Base-by-base conservation (phyloP, 2,888 invertebrate genomes). In the Drosophila imparisetae region DNA sequence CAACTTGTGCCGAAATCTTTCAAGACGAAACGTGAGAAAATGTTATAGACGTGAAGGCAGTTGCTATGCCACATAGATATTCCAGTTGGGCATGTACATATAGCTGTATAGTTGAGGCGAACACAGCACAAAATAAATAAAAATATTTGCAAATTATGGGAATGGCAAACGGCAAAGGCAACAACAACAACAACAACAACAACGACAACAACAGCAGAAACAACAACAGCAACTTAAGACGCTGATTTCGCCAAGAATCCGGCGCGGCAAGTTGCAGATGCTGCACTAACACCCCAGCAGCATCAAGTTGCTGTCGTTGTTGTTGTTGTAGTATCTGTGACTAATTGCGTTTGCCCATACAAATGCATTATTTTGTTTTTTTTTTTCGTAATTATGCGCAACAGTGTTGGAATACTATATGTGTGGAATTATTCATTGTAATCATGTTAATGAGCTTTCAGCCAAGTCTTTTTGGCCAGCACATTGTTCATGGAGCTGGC, bases 1-100 rank as follows among this genome's bases (percentile, higher is more conserved):
- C 90, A 85, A 90, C 90, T 90, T 86, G 85, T 86, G 90, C 90
- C 90, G 90, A 86, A 86, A 90, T 90, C 83, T 82, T 83, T 78
- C 83, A 82, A 89, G 69, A 75, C 82, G 86, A 90, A 90, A 91
- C 91, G 88, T 91, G 88, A 88, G 91, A 88, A 88, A 90, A 91
- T 88, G 78, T 91, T 91, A 86, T 73, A 82, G 73, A 72, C 86
- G 27, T 32, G 60, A 70, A 80, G 76, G 79, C 65, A 81, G 78
- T 80, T 78, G 78, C 72, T 63, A 70, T 63, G 66, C 62, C 50
- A 63, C 50, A 72, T 49, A 50, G 21, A 68, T 45, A 61, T 72
- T 59, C 49, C 60, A 45, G 45, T 45, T 72, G 61, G 50, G 60
- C 64, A 63, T 66, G 42, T 54, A 48, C 54, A 45, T 29, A 36